Base-by-base conservation (phyloP, 2,888 invertebrate species). In the Parthenolecanium corni region DNA sequence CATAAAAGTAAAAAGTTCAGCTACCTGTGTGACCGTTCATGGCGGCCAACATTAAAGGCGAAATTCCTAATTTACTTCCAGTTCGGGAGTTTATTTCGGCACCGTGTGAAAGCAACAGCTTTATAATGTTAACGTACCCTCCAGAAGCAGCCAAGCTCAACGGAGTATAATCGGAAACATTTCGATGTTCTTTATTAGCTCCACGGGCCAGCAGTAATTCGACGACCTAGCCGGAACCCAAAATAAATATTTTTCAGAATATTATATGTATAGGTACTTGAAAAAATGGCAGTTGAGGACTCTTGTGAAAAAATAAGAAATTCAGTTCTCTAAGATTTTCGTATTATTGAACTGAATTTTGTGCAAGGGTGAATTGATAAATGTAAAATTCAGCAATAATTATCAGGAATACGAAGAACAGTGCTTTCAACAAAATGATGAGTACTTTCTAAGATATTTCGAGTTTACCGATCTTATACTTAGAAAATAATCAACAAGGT, bases 121-220 rank as follows among this genome's bases (percentile, higher is more conserved):
- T 87, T 70, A 98, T 97, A 71, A 98, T 97, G 74, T 97, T 96
- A 62, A 96, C 95, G 75, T 96, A 97, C 21, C 97, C 97, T 38
- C 96, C 97, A 36, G 94, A 95, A 14, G 97, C 97, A 20, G 98
- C 98, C 67, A 98, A 79, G 73, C 95, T 95, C n/a, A 98, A 79
- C 1, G 98, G 98, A 11, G 98, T 98, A 74, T 98, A 98, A 76
- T 98, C 98, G 23, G 95, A 96, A 16, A 97, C 96, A 76, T 98
- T 98, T 62, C 97, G 84, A 75, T 98, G 97, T 73, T 93, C 92
- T 76, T 96, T 97, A 77, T 97, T 96, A 57, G 96, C 94, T 68
- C 88, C 87, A 66, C 90, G 83, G 67, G 82, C 84, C 61, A 97
- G 79, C 66, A 97, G 78, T 57, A 95, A 76, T 71, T 96, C 96